phyloP scores from a whole-genome alignment of 2,797 vertebrate species.

The Myioborus miniatus region DNA sequence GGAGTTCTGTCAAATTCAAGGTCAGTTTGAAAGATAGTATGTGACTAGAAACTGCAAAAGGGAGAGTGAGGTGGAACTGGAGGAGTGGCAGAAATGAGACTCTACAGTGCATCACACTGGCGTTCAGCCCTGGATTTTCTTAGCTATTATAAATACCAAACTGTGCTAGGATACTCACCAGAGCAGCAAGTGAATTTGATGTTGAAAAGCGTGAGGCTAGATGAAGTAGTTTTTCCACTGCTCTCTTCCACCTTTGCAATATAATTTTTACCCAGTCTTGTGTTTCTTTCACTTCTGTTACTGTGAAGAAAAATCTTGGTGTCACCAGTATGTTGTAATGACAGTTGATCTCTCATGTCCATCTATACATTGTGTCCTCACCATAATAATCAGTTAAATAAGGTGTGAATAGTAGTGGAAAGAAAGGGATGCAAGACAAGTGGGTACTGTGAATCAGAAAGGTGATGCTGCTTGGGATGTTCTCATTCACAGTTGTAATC shows the following conservation, averaged over 20 bases:
- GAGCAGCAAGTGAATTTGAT: background rate
- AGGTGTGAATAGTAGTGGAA: background rate
- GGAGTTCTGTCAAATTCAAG: conserved; percentile 41
- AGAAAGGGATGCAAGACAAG: background rate
- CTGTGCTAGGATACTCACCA: background rate
- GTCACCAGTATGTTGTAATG: background rate
- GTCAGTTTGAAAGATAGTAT: conserved; percentile 6
- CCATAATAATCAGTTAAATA: background rate
- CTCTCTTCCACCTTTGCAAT: background rate
- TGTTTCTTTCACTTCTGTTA: background rate
- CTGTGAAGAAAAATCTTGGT: background rate
- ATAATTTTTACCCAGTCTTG: background rate
- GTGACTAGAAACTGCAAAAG: conserved; percentile 7
- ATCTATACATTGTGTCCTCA: background rate
- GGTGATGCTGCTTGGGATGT: background rate
- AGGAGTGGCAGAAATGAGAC: background rate
- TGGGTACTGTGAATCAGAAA: background rate
- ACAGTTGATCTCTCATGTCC: background rate
- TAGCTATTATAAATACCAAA: background rate
- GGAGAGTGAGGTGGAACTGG: background rate
- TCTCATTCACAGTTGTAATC: background rate
- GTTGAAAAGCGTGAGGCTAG: background rate
- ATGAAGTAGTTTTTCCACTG: background rate
- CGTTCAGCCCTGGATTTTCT: background rate
- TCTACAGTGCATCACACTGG: background rate